These are phyloP conservation scores for Zoanthus sansibaricus DNA, from an alignment of 92 coral and sea anemone genomes.

Conservation along the genomic window DNA sequence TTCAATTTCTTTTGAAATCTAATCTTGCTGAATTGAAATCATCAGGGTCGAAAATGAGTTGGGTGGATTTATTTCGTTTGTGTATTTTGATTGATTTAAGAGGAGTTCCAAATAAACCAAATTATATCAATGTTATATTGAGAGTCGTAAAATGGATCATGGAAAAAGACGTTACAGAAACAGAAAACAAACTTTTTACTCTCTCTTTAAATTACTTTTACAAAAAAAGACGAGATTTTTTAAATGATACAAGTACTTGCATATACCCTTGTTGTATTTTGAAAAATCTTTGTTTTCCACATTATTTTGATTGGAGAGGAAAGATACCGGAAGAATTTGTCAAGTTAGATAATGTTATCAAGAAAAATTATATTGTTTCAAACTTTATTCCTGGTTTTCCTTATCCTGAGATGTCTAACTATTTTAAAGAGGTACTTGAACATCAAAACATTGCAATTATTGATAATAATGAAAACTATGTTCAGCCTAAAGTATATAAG, in stretches of 20 bases:
- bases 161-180: not conserved
- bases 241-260: no score
- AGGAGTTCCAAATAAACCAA: not conserved
- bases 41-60: not conserved
- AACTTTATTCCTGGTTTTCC: no score
- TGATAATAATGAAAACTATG: not conserved
- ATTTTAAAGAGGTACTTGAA: no score
- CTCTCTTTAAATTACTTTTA: not conserved
- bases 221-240: not conserved
- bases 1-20: not conserved
- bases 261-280: not conserved
- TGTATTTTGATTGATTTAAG: not conserved
- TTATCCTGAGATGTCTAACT: no score
- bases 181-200: not conserved
- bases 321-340: not conserved
- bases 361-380: not conserved
- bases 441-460: not conserved
- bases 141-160: not conserved
- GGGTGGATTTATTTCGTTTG: not conserved
- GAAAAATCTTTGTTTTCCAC: not conserved
- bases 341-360: not conserved
- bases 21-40: not conserved
- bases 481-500: not conserved
- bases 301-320: not conserved
- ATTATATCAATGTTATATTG: not conserved